Conservation (phyloP, 92 coral and sea anemone genomes). For the Phymanthus crucifer region DNA sequence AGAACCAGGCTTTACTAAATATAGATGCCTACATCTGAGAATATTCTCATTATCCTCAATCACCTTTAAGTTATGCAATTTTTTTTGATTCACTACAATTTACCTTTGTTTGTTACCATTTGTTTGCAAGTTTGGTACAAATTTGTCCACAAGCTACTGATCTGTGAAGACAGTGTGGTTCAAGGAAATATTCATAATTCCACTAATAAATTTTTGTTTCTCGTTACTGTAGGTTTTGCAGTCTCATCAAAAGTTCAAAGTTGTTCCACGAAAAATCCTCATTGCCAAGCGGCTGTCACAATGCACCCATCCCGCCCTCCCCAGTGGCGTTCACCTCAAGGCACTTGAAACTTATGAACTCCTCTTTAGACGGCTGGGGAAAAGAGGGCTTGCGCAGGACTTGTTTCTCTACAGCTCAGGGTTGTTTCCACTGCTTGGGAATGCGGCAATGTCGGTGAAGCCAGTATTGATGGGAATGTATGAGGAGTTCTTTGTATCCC, state of each 20-base stretch:
- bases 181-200: too few species aligned
- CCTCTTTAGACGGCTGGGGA: conserved; percentile 86
- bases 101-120: too few species aligned
- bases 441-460: conserved; percentile 93
- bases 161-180: too few species aligned
- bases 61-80: too few species aligned
- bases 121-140: too few species aligned
- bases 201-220: background rate
- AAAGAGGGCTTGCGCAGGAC: conserved; percentile 87
- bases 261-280: conserved; percentile 85
- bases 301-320: conserved; percentile 93
- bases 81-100: too few species aligned
- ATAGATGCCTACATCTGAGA: too few species aligned
- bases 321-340: conserved; percentile 94
- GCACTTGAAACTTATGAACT: conserved; percentile 91
- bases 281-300: conserved; percentile 90
- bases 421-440: conserved; percentile 86
- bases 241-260: conserved; percentile 80
- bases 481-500: conserved; percentile 79
- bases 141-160: too few species aligned
- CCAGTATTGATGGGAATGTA: conserved; percentile 84
- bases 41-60: too few species aligned
- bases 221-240: conserved; percentile 56
- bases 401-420: conserved; percentile 90
- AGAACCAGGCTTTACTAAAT: too few species aligned